These are phyloP conservation scores for Troilus luridus DNA, from an alignment of 2,888 invertebrate genomes.

Conservation along the genomic window DNA sequence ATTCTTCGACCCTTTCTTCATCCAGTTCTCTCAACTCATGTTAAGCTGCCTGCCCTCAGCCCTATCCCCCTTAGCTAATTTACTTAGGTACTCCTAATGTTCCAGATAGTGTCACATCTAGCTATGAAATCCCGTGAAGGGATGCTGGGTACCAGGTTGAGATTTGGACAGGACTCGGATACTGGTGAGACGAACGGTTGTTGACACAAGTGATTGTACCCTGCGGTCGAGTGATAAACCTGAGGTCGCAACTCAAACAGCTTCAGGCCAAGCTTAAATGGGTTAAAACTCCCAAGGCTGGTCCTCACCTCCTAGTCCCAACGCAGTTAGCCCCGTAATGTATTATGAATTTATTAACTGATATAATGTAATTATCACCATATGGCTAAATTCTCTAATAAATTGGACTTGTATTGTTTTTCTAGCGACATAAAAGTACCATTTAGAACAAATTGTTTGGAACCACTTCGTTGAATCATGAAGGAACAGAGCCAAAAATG, in stretches of 20 bases:
- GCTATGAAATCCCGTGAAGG: no score
- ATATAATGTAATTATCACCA: neutral
- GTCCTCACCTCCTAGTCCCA: neutral
- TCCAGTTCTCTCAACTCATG: no score
- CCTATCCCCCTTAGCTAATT: no score
- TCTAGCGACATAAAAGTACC: neutral
- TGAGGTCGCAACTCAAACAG: constrained; percentile 30
- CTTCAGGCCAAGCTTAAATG: neutral
- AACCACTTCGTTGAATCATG: neutral
- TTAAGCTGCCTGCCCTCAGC: no score
- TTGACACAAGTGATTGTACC: constrained; percentile 33
- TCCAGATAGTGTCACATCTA: no score
- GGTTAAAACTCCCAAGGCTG: constrained; percentile 25
- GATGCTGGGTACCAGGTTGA: neutral
- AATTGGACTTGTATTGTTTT: neutral
- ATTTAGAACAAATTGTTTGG: neutral
- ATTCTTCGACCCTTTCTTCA: no score
- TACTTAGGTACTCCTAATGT: no score
- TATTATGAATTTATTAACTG: neutral
- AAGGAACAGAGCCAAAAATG: no score
- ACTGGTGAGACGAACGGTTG: neutral
- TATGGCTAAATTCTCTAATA: neutral
- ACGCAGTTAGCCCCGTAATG: neutral
- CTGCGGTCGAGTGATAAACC: neutral
- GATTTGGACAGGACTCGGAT: neutral